Percentiles rank a stretch among this genome's conserved stretches.
Conservation (phyloP, 1,140 invertebrate genomes). For the Drosophila busckii region DNA sequence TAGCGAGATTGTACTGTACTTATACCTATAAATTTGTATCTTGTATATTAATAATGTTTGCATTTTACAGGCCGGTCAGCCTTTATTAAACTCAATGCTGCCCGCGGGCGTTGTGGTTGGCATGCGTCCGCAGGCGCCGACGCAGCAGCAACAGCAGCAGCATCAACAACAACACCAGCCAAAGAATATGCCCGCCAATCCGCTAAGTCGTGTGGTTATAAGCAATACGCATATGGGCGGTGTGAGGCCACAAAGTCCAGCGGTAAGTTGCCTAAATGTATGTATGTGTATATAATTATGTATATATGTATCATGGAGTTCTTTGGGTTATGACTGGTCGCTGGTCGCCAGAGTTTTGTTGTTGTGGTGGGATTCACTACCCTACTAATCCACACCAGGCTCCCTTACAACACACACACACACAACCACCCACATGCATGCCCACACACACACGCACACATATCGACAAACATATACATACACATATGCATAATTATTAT, state of each 20-base stretch:
- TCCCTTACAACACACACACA: constrained; percentile 21
- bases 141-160: no score
- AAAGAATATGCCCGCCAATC: constrained; percentile 85
- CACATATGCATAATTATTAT: constrained; percentile 10
- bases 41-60: constrained; percentile 1
- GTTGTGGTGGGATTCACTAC: constrained; percentile 51
- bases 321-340: no score
- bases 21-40: no score
- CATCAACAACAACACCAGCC: no score
- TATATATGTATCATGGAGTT: constrained; percentile 1
- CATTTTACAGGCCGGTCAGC: constrained; percentile 65
- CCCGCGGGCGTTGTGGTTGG: constrained; percentile 91
- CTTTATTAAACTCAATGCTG: constrained; percentile 81
- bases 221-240: constrained; percentile 89
- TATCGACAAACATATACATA: not conserved
- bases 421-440: constrained; percentile 6
- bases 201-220: constrained; percentile 87
- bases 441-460: constrained; percentile 13
- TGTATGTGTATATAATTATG: not conserved
- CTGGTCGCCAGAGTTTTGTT: constrained; percentile 28
- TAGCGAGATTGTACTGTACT: no score
- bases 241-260: constrained; percentile 87
- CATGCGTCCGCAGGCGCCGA: constrained; percentile 84
- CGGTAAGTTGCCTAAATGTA: constrained; percentile 81
- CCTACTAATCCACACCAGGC: constrained; percentile 48